phyloP scores from a whole-genome alignment of 2,113 vertebrate species.

The Oplegnathus fasciatus region DNA sequence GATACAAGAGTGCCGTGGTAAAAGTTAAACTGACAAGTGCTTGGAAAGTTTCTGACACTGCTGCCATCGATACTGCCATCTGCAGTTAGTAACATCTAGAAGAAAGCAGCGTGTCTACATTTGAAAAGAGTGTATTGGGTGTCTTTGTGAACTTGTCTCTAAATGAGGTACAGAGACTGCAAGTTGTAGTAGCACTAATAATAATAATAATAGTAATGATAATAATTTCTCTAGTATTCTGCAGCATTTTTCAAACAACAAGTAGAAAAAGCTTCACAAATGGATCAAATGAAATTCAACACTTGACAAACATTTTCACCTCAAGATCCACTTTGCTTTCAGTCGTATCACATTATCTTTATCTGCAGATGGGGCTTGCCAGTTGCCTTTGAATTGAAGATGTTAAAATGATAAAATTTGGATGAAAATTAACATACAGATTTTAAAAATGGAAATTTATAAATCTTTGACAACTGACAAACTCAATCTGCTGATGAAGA shows the following conservation, averaged over 20 bases:
- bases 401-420: neutral
- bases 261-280: neutral
- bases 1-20: constrained; percentile 9
- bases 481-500: neutral
- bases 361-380: no score
- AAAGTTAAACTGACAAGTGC: constrained; percentile 45
- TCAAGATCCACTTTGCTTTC: no score
- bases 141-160: constrained; percentile 5
- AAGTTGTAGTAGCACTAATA: neutral
- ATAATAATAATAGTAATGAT: neutral
- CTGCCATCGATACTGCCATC: constrained; percentile 44
- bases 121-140: neutral
- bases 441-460: neutral
- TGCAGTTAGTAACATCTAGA: constrained; percentile 25
- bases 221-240: neutral
- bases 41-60: constrained; percentile 41
- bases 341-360: no score
- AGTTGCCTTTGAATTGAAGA: no score
- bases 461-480: neutral
- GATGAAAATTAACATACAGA: neutral
- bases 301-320: no score
- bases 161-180: neutral
- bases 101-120: neutral
- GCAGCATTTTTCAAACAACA: neutral
- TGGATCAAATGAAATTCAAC: no score